Evolutionary conservation across 2,888 invertebrate genomes (phyloP).

Genomic region (Caradrina clavipalpis): DNA sequence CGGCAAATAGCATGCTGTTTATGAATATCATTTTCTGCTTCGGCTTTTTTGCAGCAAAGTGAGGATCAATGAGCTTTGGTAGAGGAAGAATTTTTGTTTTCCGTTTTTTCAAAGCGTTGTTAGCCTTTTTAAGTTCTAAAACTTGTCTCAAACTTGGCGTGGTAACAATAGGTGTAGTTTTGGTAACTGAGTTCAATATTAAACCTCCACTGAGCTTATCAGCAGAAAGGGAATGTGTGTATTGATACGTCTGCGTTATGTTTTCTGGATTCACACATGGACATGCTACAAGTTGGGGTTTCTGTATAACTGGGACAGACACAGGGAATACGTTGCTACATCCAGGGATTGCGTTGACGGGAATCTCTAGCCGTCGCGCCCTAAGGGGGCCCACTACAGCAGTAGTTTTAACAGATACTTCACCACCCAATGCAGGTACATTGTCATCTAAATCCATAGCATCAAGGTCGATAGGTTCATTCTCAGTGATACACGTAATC

Average conservation of each 20-base stretch:
- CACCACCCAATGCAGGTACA: conserved; percentile 17
- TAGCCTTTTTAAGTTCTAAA: conserved; percentile 19
- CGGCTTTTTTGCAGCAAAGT: conserved; percentile 23
- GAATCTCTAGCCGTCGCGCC: not conserved
- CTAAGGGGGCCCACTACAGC: not conserved
- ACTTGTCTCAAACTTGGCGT: not conserved
- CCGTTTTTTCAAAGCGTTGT: not conserved
- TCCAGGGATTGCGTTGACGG: not conserved
- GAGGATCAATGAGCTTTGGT: conserved; percentile 8
- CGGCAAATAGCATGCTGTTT: conserved; percentile 64
- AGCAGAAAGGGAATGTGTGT: conserved; percentile 15
- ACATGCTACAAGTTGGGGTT: not conserved
- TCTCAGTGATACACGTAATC: not conserved
- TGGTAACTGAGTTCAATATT: not conserved
- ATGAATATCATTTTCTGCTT: conserved; percentile 60
- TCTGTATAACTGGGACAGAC: not conserved
- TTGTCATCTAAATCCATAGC: not conserved
- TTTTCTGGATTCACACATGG: not conserved
- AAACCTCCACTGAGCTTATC: conserved; percentile 19
- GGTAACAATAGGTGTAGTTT: not conserved
- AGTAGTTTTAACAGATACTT: conserved; percentile 28
- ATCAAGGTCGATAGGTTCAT: conserved; percentile 14
- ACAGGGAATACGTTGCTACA: not conserved
- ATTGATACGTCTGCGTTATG: not conserved
- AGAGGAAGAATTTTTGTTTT: not conserved